Evolutionary conservation across 2,797 vertebrate genomes (phyloP).

Genomic region (Lepidocolaptes lacrymiger): DNA sequence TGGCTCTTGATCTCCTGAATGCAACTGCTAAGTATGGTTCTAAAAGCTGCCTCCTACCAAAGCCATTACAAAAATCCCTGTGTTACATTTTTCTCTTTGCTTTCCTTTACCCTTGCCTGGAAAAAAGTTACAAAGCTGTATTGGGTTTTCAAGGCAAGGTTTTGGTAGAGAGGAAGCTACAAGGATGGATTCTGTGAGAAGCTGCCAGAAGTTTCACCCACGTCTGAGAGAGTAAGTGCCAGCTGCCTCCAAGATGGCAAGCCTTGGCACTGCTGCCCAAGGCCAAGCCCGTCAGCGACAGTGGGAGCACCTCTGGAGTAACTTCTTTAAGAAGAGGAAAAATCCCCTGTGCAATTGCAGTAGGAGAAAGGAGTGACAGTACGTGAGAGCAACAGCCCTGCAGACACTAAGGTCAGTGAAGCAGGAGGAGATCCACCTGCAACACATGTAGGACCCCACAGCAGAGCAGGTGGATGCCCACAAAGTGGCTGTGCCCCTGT

Average conservation of each 20-base stretch:
- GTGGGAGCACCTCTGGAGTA: not conserved
- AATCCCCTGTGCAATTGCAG: not conserved
- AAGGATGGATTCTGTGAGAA: not conserved
- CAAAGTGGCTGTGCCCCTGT: not conserved
- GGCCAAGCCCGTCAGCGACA: not conserved
- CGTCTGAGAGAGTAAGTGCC: not conserved
- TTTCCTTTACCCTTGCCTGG: not conserved
- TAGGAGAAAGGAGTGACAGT: not conserved
- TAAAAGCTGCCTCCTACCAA: not conserved
- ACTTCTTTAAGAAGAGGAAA: rapidly evolving
- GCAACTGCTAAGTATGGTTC: not conserved
- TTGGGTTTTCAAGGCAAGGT: not conserved
- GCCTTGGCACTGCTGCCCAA: rapidly evolving
- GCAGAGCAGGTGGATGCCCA: not conserved
- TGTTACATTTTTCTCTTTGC: not conserved
- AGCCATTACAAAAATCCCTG: not conserved
- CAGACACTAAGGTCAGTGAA: not conserved
- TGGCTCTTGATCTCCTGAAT: not conserved
- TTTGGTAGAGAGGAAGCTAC: not conserved
- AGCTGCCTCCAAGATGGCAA: not conserved
- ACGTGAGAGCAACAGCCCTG: not conserved
- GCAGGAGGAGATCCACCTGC: not conserved
- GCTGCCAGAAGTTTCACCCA: not conserved
- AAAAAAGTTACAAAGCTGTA: not conserved
- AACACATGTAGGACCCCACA: not conserved